Base-by-base conservation (phyloP, 2,888 invertebrate genomes). In the Prenolepis imparis region DNA sequence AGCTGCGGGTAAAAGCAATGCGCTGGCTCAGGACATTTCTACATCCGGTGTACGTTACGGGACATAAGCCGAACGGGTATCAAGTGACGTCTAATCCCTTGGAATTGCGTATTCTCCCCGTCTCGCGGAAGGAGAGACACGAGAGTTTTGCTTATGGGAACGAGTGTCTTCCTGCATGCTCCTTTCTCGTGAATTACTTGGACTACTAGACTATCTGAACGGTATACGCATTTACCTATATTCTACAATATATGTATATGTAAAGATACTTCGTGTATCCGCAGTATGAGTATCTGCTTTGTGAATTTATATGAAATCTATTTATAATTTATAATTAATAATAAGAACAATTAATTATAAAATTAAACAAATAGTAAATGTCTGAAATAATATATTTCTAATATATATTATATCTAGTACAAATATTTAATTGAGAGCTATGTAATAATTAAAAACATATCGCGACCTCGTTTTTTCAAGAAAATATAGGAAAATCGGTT, bases 21-120 rank as follows among this genome's bases (percentile, higher is more conserved):
- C 86, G 89, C 89, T 89, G 88, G 88, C 90, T 90, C 90, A 87
- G 89, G 87, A 84, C 84, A 89, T 90, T 90, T 90, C 87, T 87
- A 80, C 90, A 88, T 92, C 90, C 91, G 91, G 91, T 90, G 89
- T 91, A 85, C 80, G 81, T 90, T 89, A 87, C 89, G 83, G 68
- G 78, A 64, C 75, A 39, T 75, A 84, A 85, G 81, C 73, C 77
- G 85, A 86, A 74, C 84, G 82, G 87, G 91, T 90, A 88, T 90
- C 85, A 68, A 87, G 87, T 90, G 86, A 89, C 89, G 82, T 70
- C 84, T 90, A 91, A 91, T 90, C 89, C 87, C 57, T 59, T 68
- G 66, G 80, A 88, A 88, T 86, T 82, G 57, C 84, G 52, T 74
- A 52, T 55, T 59, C 78, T 73, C 77, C 63, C 77, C 67, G 21